These are phyloP conservation scores for Palloptera scutellata DNA, from an alignment of 2,888 invertebrate species.

Conservation along the genomic window DNA sequence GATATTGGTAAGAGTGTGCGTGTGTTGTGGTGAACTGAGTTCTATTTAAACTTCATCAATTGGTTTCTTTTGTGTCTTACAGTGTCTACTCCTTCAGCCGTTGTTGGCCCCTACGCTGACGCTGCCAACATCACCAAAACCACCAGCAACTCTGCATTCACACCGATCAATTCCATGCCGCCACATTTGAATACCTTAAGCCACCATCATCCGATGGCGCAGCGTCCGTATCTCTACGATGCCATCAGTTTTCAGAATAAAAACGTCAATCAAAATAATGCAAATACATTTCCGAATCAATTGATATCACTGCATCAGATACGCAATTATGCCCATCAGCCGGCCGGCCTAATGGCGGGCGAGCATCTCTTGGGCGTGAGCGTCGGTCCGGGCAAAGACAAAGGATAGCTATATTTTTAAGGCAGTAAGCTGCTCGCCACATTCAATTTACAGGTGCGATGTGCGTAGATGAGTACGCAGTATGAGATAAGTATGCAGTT, in stretches of 20 bases:
- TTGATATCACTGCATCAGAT: conserved; percentile 96
- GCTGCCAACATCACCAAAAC: conserved; percentile 66
- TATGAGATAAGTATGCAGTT: too few relatives aligned
- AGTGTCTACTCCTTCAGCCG: conserved; percentile 60
- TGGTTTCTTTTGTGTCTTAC: conserved; percentile 11
- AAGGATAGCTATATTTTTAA: conserved; percentile 64
- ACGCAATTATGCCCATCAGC: conserved; percentile 93
- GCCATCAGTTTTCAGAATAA: conserved; percentile 88
- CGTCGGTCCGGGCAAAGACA: conserved; percentile 63
- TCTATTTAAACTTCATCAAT: not conserved
- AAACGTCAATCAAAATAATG: conserved; percentile 70
- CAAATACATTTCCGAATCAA: conserved; percentile 85
- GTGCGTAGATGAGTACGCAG: conserved; percentile 18
- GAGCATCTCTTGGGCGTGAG: conserved; percentile 71
- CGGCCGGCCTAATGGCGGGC: conserved; percentile 75
- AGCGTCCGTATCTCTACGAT: conserved; percentile 90
- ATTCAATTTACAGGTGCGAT: conserved; percentile 1
- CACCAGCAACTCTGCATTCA: conserved; percentile 87
- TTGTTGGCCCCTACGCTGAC: conserved; percentile 64
- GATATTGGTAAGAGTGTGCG: conserved; percentile 64
- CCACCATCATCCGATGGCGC: conserved; percentile 75
- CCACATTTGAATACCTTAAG: conserved; percentile 77
- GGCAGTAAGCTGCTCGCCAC: conserved; percentile 32
- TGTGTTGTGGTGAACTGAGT: too few relatives aligned
- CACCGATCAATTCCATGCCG: conserved; percentile 86